phyloP scores from a whole-genome alignment of 2,888 invertebrate species.

The Panorpa germanica region DNA sequence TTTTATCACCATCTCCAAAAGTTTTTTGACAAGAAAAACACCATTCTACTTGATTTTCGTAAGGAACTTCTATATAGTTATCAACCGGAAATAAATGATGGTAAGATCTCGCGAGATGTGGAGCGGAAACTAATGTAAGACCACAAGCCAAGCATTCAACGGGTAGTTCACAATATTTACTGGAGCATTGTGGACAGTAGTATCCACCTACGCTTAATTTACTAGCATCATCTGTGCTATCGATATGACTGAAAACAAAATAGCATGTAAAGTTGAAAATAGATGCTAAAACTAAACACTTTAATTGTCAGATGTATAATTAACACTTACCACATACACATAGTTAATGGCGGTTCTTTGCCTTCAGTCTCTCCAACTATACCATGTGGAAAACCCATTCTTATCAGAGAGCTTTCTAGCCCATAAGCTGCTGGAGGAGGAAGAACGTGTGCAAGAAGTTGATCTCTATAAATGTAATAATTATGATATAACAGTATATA shows the following conservation, averaged over 20 bases:
- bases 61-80: constrained; percentile 54
- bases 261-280: constrained; percentile 1
- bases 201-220: constrained; percentile 61
- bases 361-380: constrained; percentile 34
- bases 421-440: constrained; percentile 53
- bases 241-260: constrained; percentile 49
- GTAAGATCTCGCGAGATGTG: constrained; percentile 92
- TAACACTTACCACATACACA: constrained; percentile 72
- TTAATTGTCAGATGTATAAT: not conserved
- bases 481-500: no score
- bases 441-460: constrained; percentile 42
- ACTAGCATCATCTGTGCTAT: constrained; percentile 44
- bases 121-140: constrained; percentile 89
- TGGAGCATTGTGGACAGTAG: constrained; percentile 87
- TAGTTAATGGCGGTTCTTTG: constrained; percentile 54
- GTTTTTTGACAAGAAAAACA: constrained; percentile 61
- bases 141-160: constrained; percentile 94
- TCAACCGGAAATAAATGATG: constrained; percentile 93
- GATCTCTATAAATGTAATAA: no score
- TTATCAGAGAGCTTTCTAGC: constrained; percentile 61
- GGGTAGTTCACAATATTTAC: constrained; percentile 95
- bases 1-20: constrained; percentile 51
- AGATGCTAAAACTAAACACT: constrained; percentile 1
- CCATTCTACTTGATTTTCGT: constrained; percentile 33
- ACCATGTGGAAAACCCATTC: constrained; percentile 94